Conservation (phyloP, 2,888 invertebrate genomes). For the Acheta domesticus region DNA sequence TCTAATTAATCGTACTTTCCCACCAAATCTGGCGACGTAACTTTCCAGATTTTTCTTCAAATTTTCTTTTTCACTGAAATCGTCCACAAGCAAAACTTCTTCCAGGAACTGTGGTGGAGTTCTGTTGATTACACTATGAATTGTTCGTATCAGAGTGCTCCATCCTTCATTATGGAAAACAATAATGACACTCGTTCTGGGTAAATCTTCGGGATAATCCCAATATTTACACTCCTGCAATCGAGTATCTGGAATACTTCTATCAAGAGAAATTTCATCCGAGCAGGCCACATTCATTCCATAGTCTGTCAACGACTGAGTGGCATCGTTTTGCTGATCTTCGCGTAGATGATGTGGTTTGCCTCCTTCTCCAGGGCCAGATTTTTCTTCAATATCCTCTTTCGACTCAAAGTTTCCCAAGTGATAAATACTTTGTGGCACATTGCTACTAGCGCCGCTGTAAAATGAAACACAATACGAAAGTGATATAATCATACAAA, state of each 20-base stretch:
- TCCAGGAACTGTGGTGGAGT: conserved; percentile 77
- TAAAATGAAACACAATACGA: too few relatives aligned
- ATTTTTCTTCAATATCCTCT: conserved; percentile 54
- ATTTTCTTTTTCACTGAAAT: conserved; percentile 85
- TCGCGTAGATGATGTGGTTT: conserved; percentile 70
- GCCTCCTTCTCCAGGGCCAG: conserved; percentile 84
- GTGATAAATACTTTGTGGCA: too few relatives aligned
- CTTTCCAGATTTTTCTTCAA: conserved; percentile 78
- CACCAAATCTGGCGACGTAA: conserved; percentile 79
- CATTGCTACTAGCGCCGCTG: too few relatives aligned
- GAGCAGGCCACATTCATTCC: conserved; percentile 98
- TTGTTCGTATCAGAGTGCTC: conserved; percentile 86
- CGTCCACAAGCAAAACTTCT: conserved; percentile 81
- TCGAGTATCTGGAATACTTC: conserved; percentile 86
- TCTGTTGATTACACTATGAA: conserved; percentile 83
- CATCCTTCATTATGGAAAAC: conserved; percentile 97
- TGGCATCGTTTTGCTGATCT: conserved; percentile 79
- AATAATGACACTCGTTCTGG: conserved; percentile 87
- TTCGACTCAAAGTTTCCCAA: conserved; percentile 86
- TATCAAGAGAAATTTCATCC: conserved; percentile 90
- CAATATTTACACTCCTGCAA: conserved; percentile 91
- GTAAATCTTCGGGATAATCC: conserved; percentile 87
- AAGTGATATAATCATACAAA: too few relatives aligned
- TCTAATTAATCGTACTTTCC: conserved; percentile 84
- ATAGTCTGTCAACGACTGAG: conserved; percentile 86